A percentile compares a stretch with the other conserved stretches of the same genome.
phyloP scores from a whole-genome alignment of 2,888 invertebrate genomes.

The Fissipunctia ypsillon region DNA sequence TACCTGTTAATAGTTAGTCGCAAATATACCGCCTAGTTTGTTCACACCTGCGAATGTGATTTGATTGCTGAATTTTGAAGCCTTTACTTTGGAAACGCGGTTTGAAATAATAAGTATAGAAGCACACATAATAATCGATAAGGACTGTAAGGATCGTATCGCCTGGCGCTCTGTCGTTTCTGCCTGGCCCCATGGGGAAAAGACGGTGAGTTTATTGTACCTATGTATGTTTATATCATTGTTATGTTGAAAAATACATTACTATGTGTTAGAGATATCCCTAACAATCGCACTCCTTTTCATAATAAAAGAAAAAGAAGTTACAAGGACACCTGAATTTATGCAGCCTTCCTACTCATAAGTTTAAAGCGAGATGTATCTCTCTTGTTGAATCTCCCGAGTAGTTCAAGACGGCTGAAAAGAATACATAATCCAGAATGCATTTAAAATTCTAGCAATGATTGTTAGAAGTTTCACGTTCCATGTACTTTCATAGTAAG shows the following conservation, averaged over 20 bases:
- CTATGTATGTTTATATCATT: background rate
- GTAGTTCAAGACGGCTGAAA: background rate
- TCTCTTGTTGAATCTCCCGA: background rate
- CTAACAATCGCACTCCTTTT: background rate
- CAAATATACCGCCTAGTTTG: constrained; percentile 35
- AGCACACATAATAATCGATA: background rate
- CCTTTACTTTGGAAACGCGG: background rate
- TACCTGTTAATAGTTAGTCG: constrained; percentile 39
- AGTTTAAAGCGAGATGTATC: background rate
- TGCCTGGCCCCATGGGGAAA: background rate
- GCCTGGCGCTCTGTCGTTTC: background rate
- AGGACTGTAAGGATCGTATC: too few species aligned
- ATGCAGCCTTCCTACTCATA: too few species aligned
- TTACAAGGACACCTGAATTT: background rate
- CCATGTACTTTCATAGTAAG: background rate
- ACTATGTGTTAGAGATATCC: background rate
- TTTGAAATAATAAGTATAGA: background rate
- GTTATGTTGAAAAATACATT: background rate
- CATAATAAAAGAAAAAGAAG: background rate
- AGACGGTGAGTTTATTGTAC: background rate
- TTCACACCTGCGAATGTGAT: constrained; percentile 14
- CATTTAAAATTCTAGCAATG: background rate
- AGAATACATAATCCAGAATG: background rate
- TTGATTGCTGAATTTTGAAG: constrained; percentile 23
- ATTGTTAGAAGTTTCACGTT: background rate